Percentiles rank a stretch among this genome's conserved stretches.
These are phyloP conservation scores for Corythaixoides concolor DNA, from an alignment of 2,113 vertebrate species.

Conservation along the genomic window DNA sequence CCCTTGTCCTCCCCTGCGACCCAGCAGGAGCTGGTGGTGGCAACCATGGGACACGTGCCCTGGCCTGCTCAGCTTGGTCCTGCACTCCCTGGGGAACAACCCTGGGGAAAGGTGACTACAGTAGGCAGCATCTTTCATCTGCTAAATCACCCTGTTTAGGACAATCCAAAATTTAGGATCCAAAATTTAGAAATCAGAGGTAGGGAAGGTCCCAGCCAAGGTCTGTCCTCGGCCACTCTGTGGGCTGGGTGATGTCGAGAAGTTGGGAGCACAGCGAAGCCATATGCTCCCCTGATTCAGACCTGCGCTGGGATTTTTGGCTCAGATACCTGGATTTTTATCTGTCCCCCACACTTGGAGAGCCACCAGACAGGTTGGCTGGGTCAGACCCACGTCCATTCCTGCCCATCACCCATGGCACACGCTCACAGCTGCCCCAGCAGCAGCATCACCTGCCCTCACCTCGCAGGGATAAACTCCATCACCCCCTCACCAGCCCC, in stretches of 20 bases:
- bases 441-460: neutral
- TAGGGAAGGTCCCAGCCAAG: neutral
- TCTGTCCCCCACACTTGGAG: neutral
- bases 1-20: rapidly evolving
- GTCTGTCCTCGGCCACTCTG: rapidly evolving
- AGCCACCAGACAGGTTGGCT: rapidly evolving
- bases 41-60: neutral
- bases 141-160: neutral
- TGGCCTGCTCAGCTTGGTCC: neutral
- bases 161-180: neutral
- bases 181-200: too few species aligned
- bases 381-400: neutral
- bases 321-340: neutral
- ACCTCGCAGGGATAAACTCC: neutral
- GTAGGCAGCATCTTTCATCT: neutral
- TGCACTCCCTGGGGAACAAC: neutral
- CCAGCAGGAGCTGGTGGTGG: neutral
- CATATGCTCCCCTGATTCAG: neutral
- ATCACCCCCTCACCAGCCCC: rapidly evolving
- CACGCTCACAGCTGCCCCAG: rapidly evolving
- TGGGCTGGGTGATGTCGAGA: neutral
- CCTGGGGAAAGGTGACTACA: rapidly evolving
- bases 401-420: neutral
- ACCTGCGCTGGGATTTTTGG: neutral
- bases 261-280: neutral